Evolutionary conservation across 2,113 vertebrate genomes (phyloP), one percentile per base, ranked within the genome.

Genomic region (Laticauda colubrina): DNA sequence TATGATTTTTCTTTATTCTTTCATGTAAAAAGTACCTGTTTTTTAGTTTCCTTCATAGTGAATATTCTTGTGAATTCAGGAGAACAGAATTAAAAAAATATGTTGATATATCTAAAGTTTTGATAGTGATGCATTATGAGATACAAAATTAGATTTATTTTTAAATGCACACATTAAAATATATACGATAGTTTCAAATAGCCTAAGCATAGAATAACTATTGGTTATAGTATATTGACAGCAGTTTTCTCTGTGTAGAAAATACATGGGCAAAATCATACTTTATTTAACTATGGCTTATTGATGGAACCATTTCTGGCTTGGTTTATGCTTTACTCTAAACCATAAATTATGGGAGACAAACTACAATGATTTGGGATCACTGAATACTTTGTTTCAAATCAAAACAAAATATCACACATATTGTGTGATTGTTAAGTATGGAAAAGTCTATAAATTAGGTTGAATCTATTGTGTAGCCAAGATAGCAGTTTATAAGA

Each of bases 81-180:
- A 88, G 87, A 56, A 75, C 0, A 24, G 15, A 39, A 39, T 81
- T 9, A 0, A 0, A 48, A 48, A 89, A 61, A 91, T 0, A 0
- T 23, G 0, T 54, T 90, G 15, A 56, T 87, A 4, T 56, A 92
- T 61, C 86, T 95, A 54, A 54, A 61, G 64, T 45, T 1, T 92
- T 20, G 90, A 93, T n/a, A 20, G 29, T 96, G 57, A 87, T 90
- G 51, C 20, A 85, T 91, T 93, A 7, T 11, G 69, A 85, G 75
- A 61, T 57, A 34, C 59, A 39, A 7, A 34, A 88, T 91, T 43
- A 14, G 45, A 54, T 39, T 39, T 3, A 53, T n/a, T 54, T 94
- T 7, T 20, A 81, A 20, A 10, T 26, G 21, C 3, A 0, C 34
- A 18, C 43, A 0, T n/a, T 85, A 89, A 81, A 89, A 87, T 45